A percentile compares a stretch with the other conserved stretches of the same genome.
Evolutionary conservation across 2,113 vertebrate genomes (phyloP).

Genomic region (Argyrosomus japonicus): DNA sequence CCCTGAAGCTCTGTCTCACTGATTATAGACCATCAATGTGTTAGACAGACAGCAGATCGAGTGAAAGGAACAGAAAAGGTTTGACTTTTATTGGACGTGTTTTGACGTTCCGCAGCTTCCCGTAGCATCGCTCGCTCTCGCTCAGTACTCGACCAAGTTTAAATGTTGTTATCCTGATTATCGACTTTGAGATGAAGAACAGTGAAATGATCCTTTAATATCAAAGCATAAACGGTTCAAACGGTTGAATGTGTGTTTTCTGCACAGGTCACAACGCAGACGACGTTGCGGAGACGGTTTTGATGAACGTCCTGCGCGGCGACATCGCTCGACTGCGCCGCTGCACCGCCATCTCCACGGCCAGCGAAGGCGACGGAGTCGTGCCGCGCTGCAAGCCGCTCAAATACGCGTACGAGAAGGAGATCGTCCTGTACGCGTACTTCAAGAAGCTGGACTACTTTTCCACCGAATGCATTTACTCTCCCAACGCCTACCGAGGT

Average conservation of each 20-base stretch:
- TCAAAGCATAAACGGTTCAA: too few relatives aligned
- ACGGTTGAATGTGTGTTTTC: neutral
- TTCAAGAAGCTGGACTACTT: conserved; percentile 93
- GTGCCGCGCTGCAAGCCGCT: conserved; percentile 92
- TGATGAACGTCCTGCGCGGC: conserved; percentile 93
- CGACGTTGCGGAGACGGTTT: conserved; percentile 90
- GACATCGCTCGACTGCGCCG: conserved; percentile 88
- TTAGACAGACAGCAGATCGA: too few relatives aligned
- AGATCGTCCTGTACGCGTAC: conserved; percentile 94
- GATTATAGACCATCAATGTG: too few relatives aligned
- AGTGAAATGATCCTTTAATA: too few relatives aligned
- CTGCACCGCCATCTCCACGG: conserved; percentile 85
- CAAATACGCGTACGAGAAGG: conserved; percentile 92
- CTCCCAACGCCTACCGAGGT: conserved; percentile 91
- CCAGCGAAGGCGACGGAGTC: conserved; percentile 84
- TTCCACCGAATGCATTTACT: conserved; percentile 92
- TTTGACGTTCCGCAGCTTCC: too few relatives aligned
- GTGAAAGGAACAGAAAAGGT: too few relatives aligned
- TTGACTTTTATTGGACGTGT: too few relatives aligned
- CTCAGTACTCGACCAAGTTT: too few relatives aligned
- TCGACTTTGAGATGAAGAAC: too few relatives aligned
- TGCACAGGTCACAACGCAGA: conserved; percentile 91
- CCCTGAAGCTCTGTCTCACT: too few relatives aligned
- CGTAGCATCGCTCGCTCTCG: too few relatives aligned
- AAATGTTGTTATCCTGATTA: too few relatives aligned